These are phyloP conservation scores for Cololabis saira DNA, from an alignment of 2,113 vertebrate genomes.

Conservation along the genomic window DNA sequence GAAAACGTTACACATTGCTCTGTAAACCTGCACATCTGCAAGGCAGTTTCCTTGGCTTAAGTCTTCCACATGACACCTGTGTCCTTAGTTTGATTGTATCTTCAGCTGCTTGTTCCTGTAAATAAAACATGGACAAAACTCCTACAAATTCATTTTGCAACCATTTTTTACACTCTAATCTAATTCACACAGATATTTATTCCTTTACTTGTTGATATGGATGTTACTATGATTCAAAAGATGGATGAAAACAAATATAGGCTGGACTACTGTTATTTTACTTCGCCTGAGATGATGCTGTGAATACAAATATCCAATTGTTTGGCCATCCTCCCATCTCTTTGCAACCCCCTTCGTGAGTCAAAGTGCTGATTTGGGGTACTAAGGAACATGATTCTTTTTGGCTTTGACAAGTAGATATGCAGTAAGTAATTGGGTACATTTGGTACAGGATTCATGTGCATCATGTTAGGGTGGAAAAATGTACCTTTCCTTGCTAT, in stretches of 20 bases:
- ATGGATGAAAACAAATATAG: neutral
- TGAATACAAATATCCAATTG: conserved; percentile 13
- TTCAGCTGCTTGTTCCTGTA: neutral
- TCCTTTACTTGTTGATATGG: no score
- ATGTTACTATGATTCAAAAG: neutral
- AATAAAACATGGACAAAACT: neutral
- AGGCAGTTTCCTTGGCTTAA: neutral
- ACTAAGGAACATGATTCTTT: conserved; percentile 7
- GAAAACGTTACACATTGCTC: conserved; percentile 6
- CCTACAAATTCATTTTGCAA: neutral
- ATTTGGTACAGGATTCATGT: no score
- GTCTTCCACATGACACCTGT: neutral
- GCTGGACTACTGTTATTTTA: conserved; percentile 5
- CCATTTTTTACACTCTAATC: neutral
- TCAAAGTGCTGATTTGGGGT: conserved; percentile 10
- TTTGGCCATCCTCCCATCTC: neutral
- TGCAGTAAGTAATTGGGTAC: conserved; percentile 24
- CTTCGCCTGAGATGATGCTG: conserved; percentile 1
- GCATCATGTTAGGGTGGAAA: no score
- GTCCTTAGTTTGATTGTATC: neutral
- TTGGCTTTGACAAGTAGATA: conserved; percentile 6
- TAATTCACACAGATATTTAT: neutral
- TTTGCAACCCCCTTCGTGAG: neutral
- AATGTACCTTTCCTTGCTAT: no score
- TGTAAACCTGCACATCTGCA: neutral